Evolutionary conservation across 2,113 vertebrate species (phyloP).

Genomic region (Nesogale talazaci): DNA sequence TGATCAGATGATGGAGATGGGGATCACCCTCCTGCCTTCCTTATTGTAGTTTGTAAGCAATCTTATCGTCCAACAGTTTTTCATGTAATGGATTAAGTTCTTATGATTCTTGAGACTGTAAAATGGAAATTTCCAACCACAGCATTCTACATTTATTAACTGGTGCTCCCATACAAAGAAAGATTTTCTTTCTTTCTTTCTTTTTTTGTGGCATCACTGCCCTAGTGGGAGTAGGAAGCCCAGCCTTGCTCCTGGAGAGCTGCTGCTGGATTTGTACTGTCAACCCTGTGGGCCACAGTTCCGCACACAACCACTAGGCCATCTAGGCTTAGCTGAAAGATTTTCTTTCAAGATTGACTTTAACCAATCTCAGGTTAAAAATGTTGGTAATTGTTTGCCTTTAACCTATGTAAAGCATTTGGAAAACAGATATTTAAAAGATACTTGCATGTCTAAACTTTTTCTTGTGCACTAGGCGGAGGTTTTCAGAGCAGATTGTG

Average conservation of each 20-base stretch:
- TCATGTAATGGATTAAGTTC: background rate
- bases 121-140: background rate
- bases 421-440: slow-evolving; percentile 35
- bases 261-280: too few relatives aligned
- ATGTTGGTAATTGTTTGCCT: slow-evolving; percentile 18
- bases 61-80: background rate
- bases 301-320: too few relatives aligned
- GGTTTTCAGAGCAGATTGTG: too few relatives aligned
- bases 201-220: too few relatives aligned
- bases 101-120: background rate
- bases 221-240: too few relatives aligned
- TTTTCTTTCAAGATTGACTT: background rate
- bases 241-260: too few relatives aligned
- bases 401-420: slow-evolving; percentile 30
- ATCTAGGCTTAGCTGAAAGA: too few relatives aligned
- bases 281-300: too few relatives aligned
- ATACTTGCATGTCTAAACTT: too few relatives aligned
- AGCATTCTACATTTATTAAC: background rate
- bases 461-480: too few relatives aligned
- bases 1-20: slow-evolving; percentile 5
- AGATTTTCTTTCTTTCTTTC: background rate
- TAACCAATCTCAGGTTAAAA: slow-evolving; percentile 20
- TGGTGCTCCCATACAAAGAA: slow-evolving; percentile 23
- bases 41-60: background rate
- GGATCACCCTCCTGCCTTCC: background rate